Evolutionary conservation across 2,113 vertebrate species (phyloP).

Genomic region (Taxidea taxus): DNA sequence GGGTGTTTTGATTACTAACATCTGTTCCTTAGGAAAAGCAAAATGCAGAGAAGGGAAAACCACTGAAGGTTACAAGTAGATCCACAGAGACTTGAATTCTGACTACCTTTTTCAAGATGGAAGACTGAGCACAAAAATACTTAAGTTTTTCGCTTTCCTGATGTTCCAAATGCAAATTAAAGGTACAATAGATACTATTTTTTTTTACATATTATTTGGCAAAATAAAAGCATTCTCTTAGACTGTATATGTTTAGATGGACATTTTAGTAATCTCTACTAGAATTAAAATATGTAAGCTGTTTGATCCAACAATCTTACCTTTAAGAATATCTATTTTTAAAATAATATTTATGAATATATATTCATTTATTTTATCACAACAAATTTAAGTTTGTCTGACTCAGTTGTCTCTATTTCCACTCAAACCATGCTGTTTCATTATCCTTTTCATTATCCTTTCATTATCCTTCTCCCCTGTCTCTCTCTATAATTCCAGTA

Average conservation of each 20-base stretch:
- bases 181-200: not conserved
- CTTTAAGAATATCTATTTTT: not conserved
- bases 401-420: not conserved
- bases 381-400: not conserved
- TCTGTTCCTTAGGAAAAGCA: not conserved
- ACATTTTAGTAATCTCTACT: not conserved
- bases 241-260: not conserved
- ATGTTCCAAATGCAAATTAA: not conserved
- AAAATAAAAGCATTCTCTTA: not conserved
- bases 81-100: not conserved
- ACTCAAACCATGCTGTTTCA: not conserved
- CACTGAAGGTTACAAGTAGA: too few relatives aligned
- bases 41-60: not conserved
- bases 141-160: not conserved
- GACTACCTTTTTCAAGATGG: not conserved
- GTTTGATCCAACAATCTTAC: not conserved
- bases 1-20: not conserved
- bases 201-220: not conserved
- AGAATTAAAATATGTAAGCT: not conserved
- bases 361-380: not conserved
- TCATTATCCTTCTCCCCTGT: not conserved
- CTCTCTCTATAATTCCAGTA: not conserved
- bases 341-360: not conserved
- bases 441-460: not conserved
- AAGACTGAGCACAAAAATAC: not conserved